Evolutionary conservation across 2,888 invertebrate genomes (phyloP).

Genomic region (Boloria euphrosyne): DNA sequence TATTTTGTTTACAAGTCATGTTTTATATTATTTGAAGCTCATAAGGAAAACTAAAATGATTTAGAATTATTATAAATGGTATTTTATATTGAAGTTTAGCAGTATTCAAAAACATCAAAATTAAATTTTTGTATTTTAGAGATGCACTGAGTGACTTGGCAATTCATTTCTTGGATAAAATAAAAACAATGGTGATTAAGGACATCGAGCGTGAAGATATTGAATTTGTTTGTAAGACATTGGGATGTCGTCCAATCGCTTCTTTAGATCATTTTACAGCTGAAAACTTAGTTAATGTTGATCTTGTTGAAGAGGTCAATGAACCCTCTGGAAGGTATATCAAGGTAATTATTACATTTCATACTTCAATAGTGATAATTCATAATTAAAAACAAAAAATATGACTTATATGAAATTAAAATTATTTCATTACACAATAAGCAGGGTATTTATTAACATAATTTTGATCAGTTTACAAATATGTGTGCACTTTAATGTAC

Average conservation of each 20-base stretch:
- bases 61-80: neutral
- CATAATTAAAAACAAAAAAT: too few species aligned
- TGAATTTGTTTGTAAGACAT: conserved; percentile 97
- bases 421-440: neutral
- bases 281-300: conserved; percentile 95
- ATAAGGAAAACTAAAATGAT: too few species aligned
- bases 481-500: too few species aligned
- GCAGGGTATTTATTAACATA: too few species aligned
- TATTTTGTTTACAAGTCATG: neutral
- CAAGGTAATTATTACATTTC: conserved; percentile 80
- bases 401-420: too few species aligned
- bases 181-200: conserved; percentile 99
- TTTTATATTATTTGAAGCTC: too few species aligned
- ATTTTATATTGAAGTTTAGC: too few species aligned
- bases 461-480: too few species aligned
- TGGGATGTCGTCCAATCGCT: conserved; percentile 97
- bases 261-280: conserved; percentile 98
- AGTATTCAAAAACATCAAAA: neutral
- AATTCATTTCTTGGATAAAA: conserved; percentile 98
- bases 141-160: conserved; percentile 99
- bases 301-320: conserved; percentile 96
- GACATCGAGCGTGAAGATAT: conserved; percentile 99
- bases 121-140: conserved; percentile 71
- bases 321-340: conserved; percentile 95
- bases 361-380: too few species aligned